Conservation (phyloP, 92 coral and sea anemone genomes). For the Hydrozoanthus gracilis region DNA sequence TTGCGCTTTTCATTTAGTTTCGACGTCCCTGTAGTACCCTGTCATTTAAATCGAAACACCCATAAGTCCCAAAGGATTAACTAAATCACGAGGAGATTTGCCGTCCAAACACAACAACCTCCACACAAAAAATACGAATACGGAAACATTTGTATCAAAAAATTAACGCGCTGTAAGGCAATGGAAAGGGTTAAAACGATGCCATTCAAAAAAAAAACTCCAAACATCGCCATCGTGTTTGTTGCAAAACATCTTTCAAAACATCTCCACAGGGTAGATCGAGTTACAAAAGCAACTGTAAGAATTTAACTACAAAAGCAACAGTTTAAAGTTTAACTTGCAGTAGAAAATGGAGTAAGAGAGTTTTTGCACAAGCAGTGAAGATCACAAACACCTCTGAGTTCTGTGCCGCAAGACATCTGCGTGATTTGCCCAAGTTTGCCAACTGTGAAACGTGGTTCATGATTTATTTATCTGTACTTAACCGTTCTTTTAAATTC, state of each 20-base stretch:
- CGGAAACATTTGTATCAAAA: background rate
- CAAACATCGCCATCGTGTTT: slow-evolving; percentile 33
- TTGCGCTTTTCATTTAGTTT: background rate
- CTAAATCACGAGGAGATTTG: slow-evolving; percentile 27
- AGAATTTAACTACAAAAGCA: background rate
- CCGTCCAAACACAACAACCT: background rate
- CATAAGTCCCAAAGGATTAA: slow-evolving; percentile 33
- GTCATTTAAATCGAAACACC: slow-evolving; percentile 8
- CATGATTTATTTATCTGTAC: slow-evolving; percentile 44
- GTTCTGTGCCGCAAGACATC: slow-evolving; percentile 9
- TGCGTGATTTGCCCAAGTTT: slow-evolving; percentile 24
- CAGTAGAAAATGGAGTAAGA: background rate
- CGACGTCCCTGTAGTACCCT: background rate
- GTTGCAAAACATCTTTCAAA: slow-evolving; percentile 15
- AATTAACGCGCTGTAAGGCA: background rate
- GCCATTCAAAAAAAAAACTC: slow-evolving; percentile 4
- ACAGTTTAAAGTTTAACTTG: slow-evolving; percentile 3
- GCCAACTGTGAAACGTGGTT: slow-evolving; percentile 51
- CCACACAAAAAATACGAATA: background rate
- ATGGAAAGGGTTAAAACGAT: background rate
- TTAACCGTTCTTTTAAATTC: slow-evolving; percentile 45
- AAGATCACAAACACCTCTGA: slow-evolving; percentile 18
- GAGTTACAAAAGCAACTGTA: slow-evolving; percentile 43
- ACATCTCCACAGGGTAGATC: slow-evolving; percentile 39
- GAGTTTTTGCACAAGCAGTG: background rate